Percentiles rank a stretch among this genome's conserved stretches.
Evolutionary conservation across 2,113 vertebrate genomes (phyloP).

Genomic region (Brevimyrus niger): DNA sequence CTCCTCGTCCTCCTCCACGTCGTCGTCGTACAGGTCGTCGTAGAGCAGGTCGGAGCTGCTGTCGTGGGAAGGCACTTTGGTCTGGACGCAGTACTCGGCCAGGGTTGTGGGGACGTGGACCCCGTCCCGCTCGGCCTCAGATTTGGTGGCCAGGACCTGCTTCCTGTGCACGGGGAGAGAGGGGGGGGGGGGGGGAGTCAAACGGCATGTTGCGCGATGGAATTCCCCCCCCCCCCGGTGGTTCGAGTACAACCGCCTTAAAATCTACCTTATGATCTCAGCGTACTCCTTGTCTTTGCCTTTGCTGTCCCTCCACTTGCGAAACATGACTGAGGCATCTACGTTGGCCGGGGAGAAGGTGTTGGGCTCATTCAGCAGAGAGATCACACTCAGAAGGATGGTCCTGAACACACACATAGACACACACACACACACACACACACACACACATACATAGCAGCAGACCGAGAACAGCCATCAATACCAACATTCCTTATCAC

Average conservation of each 20-base stretch:
- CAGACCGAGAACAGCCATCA: not conserved
- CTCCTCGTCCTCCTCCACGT: conserved; percentile 87
- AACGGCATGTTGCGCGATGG: not conserved
- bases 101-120: conserved; percentile 96
- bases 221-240: no score
- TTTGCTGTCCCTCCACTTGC: conserved; percentile 98
- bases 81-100: conserved; percentile 98
- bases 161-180: conserved; percentile 61
- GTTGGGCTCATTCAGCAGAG: conserved; percentile 97
- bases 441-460: conserved; percentile 12
- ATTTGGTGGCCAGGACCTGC: conserved; percentile 88
- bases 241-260: not conserved
- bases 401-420: conserved; percentile 60
- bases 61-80: conserved; percentile 97
- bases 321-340: conserved; percentile 96
- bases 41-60: conserved; percentile 98
- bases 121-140: conserved; percentile 90
- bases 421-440: conserved; percentile 24
- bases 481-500: not conserved
- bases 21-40: conserved; percentile 90
- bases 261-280: conserved; percentile 85
- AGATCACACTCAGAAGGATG: conserved; percentile 94
- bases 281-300: conserved; percentile 98
- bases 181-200: not conserved
- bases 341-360: conserved; percentile 96